Evolutionary conservation across 2,888 invertebrate genomes (phyloP).

Genomic region (Chrysodeixis includens): DNA sequence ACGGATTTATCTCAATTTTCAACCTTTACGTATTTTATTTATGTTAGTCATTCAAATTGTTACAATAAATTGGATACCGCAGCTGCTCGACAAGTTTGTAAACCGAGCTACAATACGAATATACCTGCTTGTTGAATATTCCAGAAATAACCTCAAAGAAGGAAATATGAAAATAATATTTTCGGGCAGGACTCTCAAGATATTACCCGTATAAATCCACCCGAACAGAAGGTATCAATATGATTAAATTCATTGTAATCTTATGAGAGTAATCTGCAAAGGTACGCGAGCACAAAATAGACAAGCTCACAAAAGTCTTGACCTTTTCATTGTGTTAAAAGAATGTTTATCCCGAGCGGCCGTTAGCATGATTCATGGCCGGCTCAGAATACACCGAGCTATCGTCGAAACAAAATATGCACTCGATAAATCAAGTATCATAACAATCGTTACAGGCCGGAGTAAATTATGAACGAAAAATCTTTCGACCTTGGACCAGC

Average conservation of each 20-base stretch:
- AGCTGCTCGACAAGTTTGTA: conserved; percentile 39
- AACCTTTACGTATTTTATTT: conserved; percentile 45
- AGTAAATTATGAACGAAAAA: conserved; percentile 72
- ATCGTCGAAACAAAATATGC: conserved; percentile 75
- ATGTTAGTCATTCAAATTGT: conserved; percentile 51
- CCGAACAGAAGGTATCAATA: not conserved
- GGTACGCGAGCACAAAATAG: conserved; percentile 46
- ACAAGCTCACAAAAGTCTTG: conserved; percentile 59
- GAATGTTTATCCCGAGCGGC: conserved; percentile 68
- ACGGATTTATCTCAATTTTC: conserved; percentile 43
- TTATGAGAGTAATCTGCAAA: conserved; percentile 10
- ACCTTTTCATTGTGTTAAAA: conserved; percentile 64
- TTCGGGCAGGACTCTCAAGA: not conserved
- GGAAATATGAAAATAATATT: not conserved
- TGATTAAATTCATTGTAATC: conserved; percentile 4
- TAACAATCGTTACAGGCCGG: conserved; percentile 72
- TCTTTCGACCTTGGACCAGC: conserved; percentile 64
- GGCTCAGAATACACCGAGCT: conserved; percentile 66
- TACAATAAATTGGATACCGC: conserved; percentile 46
- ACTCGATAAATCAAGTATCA: conserved; percentile 81
- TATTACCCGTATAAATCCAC: not conserved
- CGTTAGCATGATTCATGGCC: conserved; percentile 78
- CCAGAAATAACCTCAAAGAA: not conserved
- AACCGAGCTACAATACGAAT: conserved; percentile 52
- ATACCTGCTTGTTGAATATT: not conserved